phyloP scores from a whole-genome alignment of 1,140 invertebrate genomes.

The Saccostrea cuccullata region DNA sequence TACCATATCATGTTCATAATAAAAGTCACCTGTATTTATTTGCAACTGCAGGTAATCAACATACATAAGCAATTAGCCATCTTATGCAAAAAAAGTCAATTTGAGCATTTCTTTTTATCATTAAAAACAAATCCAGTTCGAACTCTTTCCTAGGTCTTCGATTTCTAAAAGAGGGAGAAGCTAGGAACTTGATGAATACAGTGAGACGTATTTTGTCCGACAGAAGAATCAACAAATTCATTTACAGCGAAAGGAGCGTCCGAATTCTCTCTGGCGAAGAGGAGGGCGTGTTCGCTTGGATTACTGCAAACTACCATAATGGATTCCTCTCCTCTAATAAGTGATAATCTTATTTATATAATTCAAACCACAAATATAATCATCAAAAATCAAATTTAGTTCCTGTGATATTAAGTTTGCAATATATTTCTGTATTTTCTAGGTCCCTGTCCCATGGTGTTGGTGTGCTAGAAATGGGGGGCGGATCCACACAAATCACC shows the following conservation, averaged over 20 bases:
- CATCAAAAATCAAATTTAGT: no score
- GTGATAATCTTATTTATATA: constrained; percentile 48
- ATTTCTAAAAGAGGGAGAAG: constrained; percentile 51
- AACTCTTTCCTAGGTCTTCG: constrained; percentile 63
- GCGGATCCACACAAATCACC: constrained; percentile 81
- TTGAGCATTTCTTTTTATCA: neutral
- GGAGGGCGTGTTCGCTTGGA: constrained; percentile 81
- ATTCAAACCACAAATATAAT: no score
- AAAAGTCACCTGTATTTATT: constrained; percentile 79
- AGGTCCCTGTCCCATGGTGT: constrained; percentile 61
- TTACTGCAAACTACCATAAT: constrained; percentile 79
- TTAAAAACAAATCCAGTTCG: neutral
- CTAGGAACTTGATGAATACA: constrained; percentile 55
- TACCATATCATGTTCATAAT: constrained; percentile 68
- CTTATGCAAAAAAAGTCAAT: neutral
- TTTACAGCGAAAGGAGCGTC: constrained; percentile 65
- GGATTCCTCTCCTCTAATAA: constrained; percentile 63
- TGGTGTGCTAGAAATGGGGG: constrained; percentile 81
- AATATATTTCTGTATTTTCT: neutral
- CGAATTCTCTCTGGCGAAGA: constrained; percentile 79
- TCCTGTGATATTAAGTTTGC: neutral
- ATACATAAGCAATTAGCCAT: neutral
- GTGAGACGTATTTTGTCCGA: constrained; percentile 51
- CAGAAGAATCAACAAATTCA: constrained; percentile 61
- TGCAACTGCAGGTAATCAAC: constrained; percentile 80